These are phyloP conservation scores for Eptesicus fuscus DNA, from an alignment of 2,113 vertebrate genomes.

Conservation along the genomic window DNA sequence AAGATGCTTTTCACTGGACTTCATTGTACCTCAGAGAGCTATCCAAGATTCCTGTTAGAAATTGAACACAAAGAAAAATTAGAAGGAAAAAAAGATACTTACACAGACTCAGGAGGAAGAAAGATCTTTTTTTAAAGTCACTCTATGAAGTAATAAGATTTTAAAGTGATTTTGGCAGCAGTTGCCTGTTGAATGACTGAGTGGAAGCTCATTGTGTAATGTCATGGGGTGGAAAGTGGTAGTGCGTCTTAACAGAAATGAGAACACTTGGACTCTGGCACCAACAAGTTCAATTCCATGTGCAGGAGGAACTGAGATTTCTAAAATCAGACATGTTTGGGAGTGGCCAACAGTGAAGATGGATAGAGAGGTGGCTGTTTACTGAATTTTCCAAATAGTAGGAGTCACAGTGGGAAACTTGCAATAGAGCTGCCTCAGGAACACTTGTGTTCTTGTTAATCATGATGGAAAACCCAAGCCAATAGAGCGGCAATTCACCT, in stretches of 20 bases:
- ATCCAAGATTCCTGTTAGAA: slow-evolving; percentile 38
- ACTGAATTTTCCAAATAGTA: neutral
- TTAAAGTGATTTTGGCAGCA: neutral
- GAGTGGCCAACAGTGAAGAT: neutral
- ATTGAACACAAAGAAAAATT: slow-evolving; percentile 44
- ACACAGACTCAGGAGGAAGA: neutral
- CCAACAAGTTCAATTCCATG: neutral
- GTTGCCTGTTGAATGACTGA: neutral
- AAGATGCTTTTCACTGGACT: slow-evolving; percentile 60
- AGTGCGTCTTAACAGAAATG: neutral
- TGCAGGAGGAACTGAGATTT: neutral
- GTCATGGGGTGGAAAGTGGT: neutral
- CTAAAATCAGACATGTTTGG: neutral
- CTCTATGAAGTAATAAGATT: neutral
- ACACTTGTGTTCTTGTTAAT: neutral
- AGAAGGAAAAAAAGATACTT: neutral
- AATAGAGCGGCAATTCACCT: neutral
- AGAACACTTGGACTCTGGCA: neutral
- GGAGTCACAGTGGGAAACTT: neutral
- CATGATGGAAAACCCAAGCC: neutral
- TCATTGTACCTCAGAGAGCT: slow-evolving; percentile 64
- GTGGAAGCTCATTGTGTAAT: neutral
- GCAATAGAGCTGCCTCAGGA: neutral
- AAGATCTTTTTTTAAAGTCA: neutral
- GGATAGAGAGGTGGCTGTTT: neutral